A percentile compares a stretch with the other conserved stretches of the same genome.
These are phyloP conservation scores for Neomonachus schauinslandi DNA, from an alignment of 2,113 vertebrate species.

Conservation along the genomic window DNA sequence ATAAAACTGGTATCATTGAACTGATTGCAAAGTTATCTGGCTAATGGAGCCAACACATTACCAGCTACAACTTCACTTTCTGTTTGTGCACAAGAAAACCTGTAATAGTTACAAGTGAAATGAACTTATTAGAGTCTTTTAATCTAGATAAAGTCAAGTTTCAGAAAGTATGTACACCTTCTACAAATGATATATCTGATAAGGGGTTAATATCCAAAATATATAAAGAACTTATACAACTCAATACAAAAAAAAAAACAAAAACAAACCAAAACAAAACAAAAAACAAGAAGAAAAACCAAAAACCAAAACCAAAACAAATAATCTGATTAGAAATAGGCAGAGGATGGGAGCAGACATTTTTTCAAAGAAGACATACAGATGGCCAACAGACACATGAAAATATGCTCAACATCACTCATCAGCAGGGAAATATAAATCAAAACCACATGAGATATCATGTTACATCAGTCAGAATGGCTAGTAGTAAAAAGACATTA, in stretches of 20 bases:
- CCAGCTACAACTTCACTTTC: background rate
- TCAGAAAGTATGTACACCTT: background rate
- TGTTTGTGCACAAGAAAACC: background rate
- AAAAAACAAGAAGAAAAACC: background rate
- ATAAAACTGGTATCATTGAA: background rate
- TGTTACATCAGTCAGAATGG: background rate
- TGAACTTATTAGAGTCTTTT: background rate
- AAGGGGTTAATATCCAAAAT: background rate
- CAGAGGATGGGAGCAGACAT: background rate
- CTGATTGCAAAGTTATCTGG: background rate
- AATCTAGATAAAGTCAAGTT: background rate
- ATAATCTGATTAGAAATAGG: background rate
- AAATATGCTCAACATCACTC: background rate
- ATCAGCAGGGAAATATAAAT: background rate
- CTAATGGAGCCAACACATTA: background rate
- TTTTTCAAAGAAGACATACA: background rate
- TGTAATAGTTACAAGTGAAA: background rate
- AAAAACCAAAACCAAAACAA: background rate
- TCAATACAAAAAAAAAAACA: background rate
- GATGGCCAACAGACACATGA: background rate
- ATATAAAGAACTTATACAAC: background rate
- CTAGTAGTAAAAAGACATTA: background rate
- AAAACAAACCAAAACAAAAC: background rate
- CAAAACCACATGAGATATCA: background rate
- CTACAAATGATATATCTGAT: background rate